Base-by-base conservation (phyloP, 2,113 vertebrate species). In the Thalassoma bifasciatum region DNA sequence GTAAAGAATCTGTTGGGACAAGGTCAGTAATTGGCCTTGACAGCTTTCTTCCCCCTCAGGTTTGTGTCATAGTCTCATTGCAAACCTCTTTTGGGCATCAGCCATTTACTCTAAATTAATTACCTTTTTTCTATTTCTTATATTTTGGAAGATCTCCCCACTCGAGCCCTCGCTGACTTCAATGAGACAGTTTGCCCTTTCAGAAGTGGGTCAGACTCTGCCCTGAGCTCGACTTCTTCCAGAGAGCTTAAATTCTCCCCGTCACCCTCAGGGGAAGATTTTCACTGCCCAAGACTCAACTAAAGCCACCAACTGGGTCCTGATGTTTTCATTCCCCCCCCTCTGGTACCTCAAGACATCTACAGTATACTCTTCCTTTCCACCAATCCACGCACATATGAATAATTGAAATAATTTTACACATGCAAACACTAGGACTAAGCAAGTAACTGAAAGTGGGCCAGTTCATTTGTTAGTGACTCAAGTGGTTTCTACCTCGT, bases 201-300 rank as follows among this genome's bases (percentile, higher is more conserved):
- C 10, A 71, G 40, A 89, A 68, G 26, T 89, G 53, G 79, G 79
- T 81, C 84, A 86, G 52, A 66, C 58, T 54, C 63, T 26, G 77
- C 79, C 70, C 61, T 11, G 2, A 85, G 79, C 70, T 67, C 12
- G 37, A 60, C 52, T 74, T 59, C 54, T 64, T 76, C 79, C 44
- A 59, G 46, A 83, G 65, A 72, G 34, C 52, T 22, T n/a, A 17
- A 36, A 54, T 49, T 79, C 68, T 70, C 37, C 66, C 21, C 60
- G 58, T 54, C 59, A 12, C 62, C 62, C 59, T 24, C 10, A 61
- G 68, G 74, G 61, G 37, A 69, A 66, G 38, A 47, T 69, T 62
- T 82, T 60, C 9, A 14, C 40, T 66, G 63, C 37, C 62, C 38
- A 59, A 63, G 40, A 78, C 14, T 63, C 51, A 81, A 44, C 52